phyloP scores from a whole-genome alignment of 2,888 invertebrate genomes.

The Rhagophthalmus giganteus region DNA sequence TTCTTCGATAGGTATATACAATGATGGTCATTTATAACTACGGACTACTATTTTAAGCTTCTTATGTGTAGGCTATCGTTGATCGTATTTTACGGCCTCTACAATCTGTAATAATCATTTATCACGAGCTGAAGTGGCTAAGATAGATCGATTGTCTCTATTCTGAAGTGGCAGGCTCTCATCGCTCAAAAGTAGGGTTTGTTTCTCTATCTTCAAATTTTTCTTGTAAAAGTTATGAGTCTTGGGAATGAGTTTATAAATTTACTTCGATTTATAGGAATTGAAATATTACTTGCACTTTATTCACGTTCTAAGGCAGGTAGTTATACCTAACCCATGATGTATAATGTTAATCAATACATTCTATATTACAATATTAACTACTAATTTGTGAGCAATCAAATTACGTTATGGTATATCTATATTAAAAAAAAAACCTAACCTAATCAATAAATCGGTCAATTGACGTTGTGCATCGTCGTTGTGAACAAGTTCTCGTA shows the following conservation, averaged over 20 bases:
- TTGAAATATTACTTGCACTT: background rate
- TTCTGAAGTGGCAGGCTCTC: slow-evolving; percentile 47
- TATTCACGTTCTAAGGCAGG: background rate
- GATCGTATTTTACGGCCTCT: slow-evolving; percentile 39
- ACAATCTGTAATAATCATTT: slow-evolving; percentile 48
- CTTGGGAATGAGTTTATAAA: slow-evolving; percentile 5
- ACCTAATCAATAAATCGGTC: too few species aligned
- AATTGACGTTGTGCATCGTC: too few species aligned
- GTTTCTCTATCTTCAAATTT: slow-evolving; percentile 21
- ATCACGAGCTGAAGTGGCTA: slow-evolving; percentile 44
- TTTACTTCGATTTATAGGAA: background rate
- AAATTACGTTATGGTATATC: too few species aligned
- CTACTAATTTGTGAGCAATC: too few species aligned
- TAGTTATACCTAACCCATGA: too few species aligned
- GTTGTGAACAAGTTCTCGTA: too few species aligned
- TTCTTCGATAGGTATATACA: slow-evolving; percentile 20
- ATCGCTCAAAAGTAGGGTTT: slow-evolving; percentile 40
- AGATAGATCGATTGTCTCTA: slow-evolving; percentile 50
- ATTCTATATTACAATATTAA: too few species aligned
- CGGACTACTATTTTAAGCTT: slow-evolving; percentile 31
- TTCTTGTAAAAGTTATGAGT: slow-evolving; percentile 14
- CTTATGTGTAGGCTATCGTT: slow-evolving; percentile 32
- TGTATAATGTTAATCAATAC: too few species aligned
- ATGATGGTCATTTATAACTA: slow-evolving; percentile 29
- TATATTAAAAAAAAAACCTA: too few species aligned